Evolutionary conservation across 2,797 vertebrate species (phyloP).

Genomic region (Phalanger gymnotis): DNA sequence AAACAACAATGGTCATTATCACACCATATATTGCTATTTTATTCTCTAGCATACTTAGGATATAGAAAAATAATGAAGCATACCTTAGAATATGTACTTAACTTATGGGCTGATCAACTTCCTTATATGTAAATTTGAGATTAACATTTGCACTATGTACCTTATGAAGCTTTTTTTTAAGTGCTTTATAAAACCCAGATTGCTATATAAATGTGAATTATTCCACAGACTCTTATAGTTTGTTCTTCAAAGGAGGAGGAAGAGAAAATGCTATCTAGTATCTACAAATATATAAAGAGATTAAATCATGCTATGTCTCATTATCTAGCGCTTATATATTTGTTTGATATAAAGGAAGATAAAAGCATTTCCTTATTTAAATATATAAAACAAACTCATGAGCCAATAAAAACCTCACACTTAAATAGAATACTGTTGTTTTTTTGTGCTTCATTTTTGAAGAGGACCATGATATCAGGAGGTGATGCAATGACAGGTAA

Average conservation of each 20-base stretch:
- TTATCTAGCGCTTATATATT: neutral
- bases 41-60: neutral
- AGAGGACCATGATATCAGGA: too few species aligned
- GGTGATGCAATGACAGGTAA: too few species aligned
- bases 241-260: neutral
- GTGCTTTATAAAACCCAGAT: neutral
- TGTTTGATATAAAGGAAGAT: neutral
- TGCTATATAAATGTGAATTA: neutral
- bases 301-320: neutral
- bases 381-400: neutral
- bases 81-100: neutral
- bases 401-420: slow-evolving; percentile 8
- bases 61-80: neutral
- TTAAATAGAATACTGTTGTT: neutral
- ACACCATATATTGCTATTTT: neutral
- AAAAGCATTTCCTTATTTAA: neutral
- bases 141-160: neutral
- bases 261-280: neutral
- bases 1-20: neutral
- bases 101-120: neutral
- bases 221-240: neutral
- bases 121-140: neutral
- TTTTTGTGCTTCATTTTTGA: too few species aligned
- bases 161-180: neutral
- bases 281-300: neutral